These are phyloP conservation scores for Ornithoptera priamus DNA, from an alignment of 2,888 invertebrate genomes.

Conservation along the genomic window DNA sequence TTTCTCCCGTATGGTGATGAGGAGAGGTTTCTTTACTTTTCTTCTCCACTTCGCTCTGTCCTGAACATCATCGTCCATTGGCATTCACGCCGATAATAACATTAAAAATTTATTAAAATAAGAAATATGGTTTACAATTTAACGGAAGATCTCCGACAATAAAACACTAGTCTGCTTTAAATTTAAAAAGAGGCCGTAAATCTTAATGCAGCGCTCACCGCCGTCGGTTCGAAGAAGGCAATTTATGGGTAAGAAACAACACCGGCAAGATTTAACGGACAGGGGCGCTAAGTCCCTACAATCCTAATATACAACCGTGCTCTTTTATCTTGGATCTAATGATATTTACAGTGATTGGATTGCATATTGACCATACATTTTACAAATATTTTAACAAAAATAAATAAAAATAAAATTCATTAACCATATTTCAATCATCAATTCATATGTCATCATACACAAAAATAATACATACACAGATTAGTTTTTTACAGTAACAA, in stretches of 20 bases:
- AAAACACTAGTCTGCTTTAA: constrained; percentile 24
- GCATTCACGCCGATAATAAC: neutral
- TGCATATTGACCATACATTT: neutral
- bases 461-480: too few species aligned
- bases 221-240: constrained; percentile 28
- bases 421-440: too few species aligned
- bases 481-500: too few species aligned
- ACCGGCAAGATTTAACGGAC: constrained; percentile 25
- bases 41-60: too few species aligned
- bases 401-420: neutral
- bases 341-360: neutral
- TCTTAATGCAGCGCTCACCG: constrained; percentile 26
- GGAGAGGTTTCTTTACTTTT: too few species aligned
- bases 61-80: too few species aligned
- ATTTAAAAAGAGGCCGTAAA: constrained; percentile 29
- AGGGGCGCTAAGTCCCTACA: constrained; percentile 8
- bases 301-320: constrained; percentile 6
- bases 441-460: too few species aligned
- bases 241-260: constrained; percentile 29
- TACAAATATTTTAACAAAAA: neutral
- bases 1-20: too few species aligned
- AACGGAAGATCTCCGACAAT: constrained; percentile 23
- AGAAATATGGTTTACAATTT: constrained; percentile 8
- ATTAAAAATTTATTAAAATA: neutral
- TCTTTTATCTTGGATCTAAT: constrained; percentile 5